phyloP scores from a whole-genome alignment of 2,888 invertebrate species.

The Drosophila quasianomalipes region DNA sequence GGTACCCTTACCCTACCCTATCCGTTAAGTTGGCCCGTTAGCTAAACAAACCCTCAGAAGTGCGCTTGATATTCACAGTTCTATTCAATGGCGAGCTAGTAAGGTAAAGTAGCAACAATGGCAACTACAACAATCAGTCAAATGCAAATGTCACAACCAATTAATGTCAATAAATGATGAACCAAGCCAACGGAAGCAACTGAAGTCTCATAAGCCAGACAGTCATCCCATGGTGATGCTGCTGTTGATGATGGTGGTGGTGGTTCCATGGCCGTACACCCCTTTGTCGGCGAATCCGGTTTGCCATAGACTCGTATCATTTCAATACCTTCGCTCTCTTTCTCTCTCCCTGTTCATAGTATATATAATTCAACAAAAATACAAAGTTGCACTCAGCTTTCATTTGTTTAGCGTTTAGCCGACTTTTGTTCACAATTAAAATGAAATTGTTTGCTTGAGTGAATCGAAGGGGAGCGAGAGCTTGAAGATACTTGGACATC shows the following conservation, averaged over 20 bases:
- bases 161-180: constrained; percentile 83
- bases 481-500: constrained; percentile 17
- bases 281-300: constrained; percentile 64
- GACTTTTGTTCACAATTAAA: constrained; percentile 79
- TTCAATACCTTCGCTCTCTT: constrained; percentile 2
- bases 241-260: constrained; percentile 25
- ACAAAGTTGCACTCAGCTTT: constrained; percentile 62
- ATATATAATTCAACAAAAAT: constrained; percentile 19
- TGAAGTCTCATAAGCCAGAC: constrained; percentile 30
- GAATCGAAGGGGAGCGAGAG: constrained; percentile 19
- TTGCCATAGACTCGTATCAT: constrained; percentile 32
- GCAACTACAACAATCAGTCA: constrained; percentile 80
- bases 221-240: constrained; percentile 27
- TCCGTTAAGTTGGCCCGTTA: constrained; percentile 7
- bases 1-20: neutral
- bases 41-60: constrained; percentile 40
- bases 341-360: neutral
- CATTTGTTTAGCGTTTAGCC: constrained; percentile 77
- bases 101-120: constrained; percentile 75
- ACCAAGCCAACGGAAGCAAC: constrained; percentile 42
- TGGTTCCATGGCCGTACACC: constrained; percentile 45
- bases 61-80: constrained; percentile 13
- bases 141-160: constrained; percentile 84
- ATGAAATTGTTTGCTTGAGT: constrained; percentile 77
- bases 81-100: constrained; percentile 8